phyloP scores from a whole-genome alignment of 2,888 invertebrate species.

The Notodonta ziczac region DNA sequence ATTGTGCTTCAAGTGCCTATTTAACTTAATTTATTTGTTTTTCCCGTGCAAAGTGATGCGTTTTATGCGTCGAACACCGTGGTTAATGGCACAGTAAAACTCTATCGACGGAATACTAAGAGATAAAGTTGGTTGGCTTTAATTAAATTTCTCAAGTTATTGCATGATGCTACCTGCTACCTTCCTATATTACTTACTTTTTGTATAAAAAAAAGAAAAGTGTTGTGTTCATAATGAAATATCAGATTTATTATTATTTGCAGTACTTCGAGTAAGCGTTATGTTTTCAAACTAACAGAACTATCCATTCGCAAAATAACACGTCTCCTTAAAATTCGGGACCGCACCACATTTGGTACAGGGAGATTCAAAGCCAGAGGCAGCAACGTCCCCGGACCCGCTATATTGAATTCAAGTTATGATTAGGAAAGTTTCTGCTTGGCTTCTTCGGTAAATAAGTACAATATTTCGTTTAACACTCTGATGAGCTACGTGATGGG shows the following conservation, averaged over 20 bases:
- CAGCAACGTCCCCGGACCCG: slow-evolving; percentile 55
- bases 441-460: slow-evolving; percentile 44
- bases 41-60: slow-evolving; percentile 60
- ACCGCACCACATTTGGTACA: slow-evolving; percentile 43
- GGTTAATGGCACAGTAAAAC: slow-evolving; percentile 52
- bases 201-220: too few relatives aligned
- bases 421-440: slow-evolving; percentile 62
- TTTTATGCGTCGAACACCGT: slow-evolving; percentile 55
- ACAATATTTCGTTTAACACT: slow-evolving; percentile 40
- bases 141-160: slow-evolving; percentile 27
- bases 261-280: slow-evolving; percentile 21
- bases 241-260: slow-evolving; percentile 2
- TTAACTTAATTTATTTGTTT: slow-evolving; percentile 73
- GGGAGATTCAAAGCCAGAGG: slow-evolving; percentile 63
- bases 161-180: too few relatives aligned
- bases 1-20: slow-evolving; percentile 60
- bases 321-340: slow-evolving; percentile 60
- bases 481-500: slow-evolving; percentile 24
- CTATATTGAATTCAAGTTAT: slow-evolving; percentile 72
- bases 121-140: slow-evolving; percentile 15
- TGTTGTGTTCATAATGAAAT: too few relatives aligned
- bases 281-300: slow-evolving; percentile 48
- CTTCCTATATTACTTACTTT: too few relatives aligned
- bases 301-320: slow-evolving; percentile 75
- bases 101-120: slow-evolving; percentile 39